Conservation (phyloP, 2,113 vertebrate genomes). For the Labeo rohita region DNA sequence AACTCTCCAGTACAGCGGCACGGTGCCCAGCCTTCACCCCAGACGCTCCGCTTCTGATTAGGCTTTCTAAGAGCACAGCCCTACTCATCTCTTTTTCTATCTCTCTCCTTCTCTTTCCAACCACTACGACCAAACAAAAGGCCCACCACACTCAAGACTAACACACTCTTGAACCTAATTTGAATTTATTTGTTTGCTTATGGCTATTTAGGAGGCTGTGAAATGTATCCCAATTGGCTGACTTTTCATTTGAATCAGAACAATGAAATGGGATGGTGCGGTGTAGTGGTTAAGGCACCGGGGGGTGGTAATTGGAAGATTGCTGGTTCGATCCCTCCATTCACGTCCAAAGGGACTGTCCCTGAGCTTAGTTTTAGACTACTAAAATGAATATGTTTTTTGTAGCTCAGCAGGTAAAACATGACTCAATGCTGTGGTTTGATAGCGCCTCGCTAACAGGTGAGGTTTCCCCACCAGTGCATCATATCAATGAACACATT, state of each 20-base stretch:
- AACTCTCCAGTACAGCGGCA: slow-evolving; percentile 46
- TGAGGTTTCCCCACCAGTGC: neutral
- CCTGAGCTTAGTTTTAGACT: neutral
- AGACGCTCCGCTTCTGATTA: slow-evolving; percentile 46
- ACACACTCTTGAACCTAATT: slow-evolving; percentile 1
- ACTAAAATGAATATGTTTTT: neutral
- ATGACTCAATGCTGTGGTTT: neutral
- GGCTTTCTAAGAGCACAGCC: slow-evolving; percentile 40
- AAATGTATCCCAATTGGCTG: neutral
- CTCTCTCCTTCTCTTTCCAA: slow-evolving; percentile 1
- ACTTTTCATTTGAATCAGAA: slow-evolving; percentile 9
- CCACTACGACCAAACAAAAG: neutral
- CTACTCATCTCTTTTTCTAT: slow-evolving; percentile 15
- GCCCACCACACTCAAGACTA: slow-evolving; percentile 1
- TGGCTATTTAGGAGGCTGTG: neutral
- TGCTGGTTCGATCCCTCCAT: neutral
- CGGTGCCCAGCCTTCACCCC: slow-evolving; percentile 39
- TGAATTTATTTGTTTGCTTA: slow-evolving; percentile 19
- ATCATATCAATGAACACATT: neutral
- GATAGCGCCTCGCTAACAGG: neutral
- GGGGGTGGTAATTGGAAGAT: neutral
- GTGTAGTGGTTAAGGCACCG: neutral
- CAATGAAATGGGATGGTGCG: neutral
- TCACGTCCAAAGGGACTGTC: neutral
- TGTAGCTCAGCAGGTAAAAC: neutral